Evolutionary conservation across 2,797 vertebrate genomes (phyloP), one percentile per base, ranked within the genome.

Genomic region (Ambastaia sidthimunki): DNA sequence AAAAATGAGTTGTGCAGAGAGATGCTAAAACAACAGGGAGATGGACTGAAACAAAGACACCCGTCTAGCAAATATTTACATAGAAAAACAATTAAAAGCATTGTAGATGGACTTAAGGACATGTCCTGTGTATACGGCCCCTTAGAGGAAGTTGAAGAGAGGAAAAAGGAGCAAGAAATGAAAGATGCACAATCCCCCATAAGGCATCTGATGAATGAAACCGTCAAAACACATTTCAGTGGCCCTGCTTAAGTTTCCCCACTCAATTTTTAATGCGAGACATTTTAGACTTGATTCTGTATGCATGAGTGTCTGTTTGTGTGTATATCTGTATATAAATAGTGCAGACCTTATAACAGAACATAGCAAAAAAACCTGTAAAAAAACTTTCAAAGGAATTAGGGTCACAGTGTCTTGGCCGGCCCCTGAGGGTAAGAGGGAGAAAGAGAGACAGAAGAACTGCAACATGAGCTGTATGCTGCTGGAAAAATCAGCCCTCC

Each of bases 171-270:
- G 37, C 1, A 41, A 41, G 37, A 41, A 41, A 41, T 41, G 37
- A 7, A 9, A 9, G 88, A 89, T 82, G 81, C 91, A 88, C 70
- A 67, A 86, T 82, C 85, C 89, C 89, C 82, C 84, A 28, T 62
- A 72, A 82, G 86, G 87, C 89, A 85, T 85, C 88, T 91, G 91
- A 92, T 88, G 92, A 94, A 94, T 90, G 93, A 89, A 84, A 89
- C 79, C 82, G 94, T 87, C 89, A 91, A 89, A 90, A 90, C 78
- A 83, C 80, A 85, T 92, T 93, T 89, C 74, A 76, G 81, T 78
- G 74, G 88, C 80, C 85, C 87, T 90, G 85, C 87, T 89, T 44
- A 67, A 23, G 78, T 84, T 80, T 25, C 85, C 37, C 74, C 7
- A 62, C 73, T 85, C 83, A 84, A 89, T 84, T 84, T 85, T 87